phyloP scores from a whole-genome alignment of 2,888 invertebrate species.

The Chrysolina americana region DNA sequence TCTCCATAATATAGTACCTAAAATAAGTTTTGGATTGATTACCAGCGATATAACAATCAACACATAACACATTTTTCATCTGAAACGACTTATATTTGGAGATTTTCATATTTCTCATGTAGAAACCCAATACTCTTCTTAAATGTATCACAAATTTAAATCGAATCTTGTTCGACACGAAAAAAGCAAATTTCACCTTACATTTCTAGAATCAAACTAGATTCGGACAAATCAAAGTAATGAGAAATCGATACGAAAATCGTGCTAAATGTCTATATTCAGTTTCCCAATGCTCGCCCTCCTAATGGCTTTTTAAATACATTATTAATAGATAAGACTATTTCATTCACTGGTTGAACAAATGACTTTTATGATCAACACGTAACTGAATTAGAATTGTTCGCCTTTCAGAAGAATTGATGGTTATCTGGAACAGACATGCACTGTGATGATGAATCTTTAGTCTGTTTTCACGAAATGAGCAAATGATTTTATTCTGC shows the following conservation, averaged over 20 bases:
- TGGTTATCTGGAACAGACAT: neutral
- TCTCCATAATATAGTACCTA: no score
- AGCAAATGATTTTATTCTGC: neutral
- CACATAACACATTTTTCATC: no score
- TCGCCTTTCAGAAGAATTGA: neutral
- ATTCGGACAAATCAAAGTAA: neutral
- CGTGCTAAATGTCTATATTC: slow-evolving; percentile 22
- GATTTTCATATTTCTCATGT: no score
- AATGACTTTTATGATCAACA: neutral
- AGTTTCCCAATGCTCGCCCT: slow-evolving; percentile 1
- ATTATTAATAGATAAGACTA: slow-evolving; percentile 23
- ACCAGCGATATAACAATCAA: no score
- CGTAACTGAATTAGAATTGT: neutral
- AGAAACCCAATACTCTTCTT: no score
- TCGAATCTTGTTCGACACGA: no score
- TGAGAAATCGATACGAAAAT: slow-evolving; percentile 20
- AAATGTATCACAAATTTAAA: no score
- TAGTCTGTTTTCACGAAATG: neutral
- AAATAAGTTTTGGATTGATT: no score
- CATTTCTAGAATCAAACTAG: neutral
- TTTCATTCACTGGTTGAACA: slow-evolving; percentile 10
- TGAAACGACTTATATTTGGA: no score
- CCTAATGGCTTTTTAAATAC: slow-evolving; percentile 25
- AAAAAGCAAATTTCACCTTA: neutral
- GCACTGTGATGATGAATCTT: neutral